phyloP scores from a whole-genome alignment of 2,113 vertebrate species.

The Carassius gibelio region DNA sequence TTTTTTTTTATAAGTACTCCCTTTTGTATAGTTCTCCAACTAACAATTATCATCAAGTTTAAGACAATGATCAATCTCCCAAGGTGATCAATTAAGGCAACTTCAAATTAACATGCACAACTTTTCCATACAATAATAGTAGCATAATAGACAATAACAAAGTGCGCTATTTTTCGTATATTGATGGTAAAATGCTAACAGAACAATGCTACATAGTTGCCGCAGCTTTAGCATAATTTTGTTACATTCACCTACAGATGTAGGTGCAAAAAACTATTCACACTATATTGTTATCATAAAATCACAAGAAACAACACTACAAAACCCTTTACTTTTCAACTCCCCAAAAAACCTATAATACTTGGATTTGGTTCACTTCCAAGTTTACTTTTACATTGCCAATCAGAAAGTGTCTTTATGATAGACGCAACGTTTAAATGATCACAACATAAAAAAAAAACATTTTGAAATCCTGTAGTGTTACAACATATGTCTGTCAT shows the following conservation, averaged over 20 bases:
- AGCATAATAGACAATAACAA: background rate
- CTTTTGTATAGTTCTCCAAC: background rate
- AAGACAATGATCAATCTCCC: background rate
- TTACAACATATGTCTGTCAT: slow-evolving; percentile 57
- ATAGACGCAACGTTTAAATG: background rate
- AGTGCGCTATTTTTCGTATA: background rate
- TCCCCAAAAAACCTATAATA: background rate
- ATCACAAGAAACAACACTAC: background rate
- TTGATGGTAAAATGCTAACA: background rate
- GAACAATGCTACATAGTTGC: background rate
- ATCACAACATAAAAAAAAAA: background rate
- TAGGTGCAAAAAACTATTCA: background rate
- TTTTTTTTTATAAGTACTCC: background rate
- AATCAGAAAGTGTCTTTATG: background rate
- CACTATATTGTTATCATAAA: background rate
- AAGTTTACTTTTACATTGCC: background rate
- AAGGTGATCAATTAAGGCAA: slow-evolving; percentile 5
- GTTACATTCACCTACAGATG: background rate
- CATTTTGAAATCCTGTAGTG: background rate
- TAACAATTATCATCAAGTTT: background rate
- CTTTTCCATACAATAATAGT: background rate
- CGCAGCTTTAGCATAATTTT: background rate
- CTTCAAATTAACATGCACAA: slow-evolving; percentile 19
- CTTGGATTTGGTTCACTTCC: background rate
- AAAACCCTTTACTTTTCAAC: background rate